Percentiles rank a stretch among this genome's conserved stretches.
These are phyloP conservation scores for Chrysaora quinquecirrha DNA, from an alignment of 30 jellyfish, hydroid and myxozoan genomes.

Conservation along the genomic window DNA sequence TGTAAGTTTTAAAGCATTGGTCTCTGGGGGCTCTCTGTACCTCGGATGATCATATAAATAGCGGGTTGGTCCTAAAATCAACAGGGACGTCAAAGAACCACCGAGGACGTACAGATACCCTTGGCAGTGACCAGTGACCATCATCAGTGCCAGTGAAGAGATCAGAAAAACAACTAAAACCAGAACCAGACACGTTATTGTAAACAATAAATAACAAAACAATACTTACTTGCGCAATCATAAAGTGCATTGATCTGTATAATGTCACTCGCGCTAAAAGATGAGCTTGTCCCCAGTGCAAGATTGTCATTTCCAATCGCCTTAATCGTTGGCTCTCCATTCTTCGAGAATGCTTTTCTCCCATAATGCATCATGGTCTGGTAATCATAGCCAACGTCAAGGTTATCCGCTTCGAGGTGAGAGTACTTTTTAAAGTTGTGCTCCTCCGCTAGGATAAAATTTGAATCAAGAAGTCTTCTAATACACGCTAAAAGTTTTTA, in stretches of 20 bases:
- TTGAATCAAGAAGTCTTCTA: too few species aligned
- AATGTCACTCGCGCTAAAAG: slow-evolving; percentile 48
- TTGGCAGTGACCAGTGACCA: too few species aligned
- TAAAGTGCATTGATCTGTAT: slow-evolving; percentile 61
- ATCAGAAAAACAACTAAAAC: too few species aligned
- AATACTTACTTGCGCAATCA: slow-evolving; percentile 67
- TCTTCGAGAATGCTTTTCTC: slow-evolving; percentile 62
- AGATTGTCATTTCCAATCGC: slow-evolving; percentile 37
- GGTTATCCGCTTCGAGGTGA: slow-evolving; percentile 30
- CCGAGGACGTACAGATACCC: too few species aligned
- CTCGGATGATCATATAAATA: too few species aligned
- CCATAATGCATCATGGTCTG: slow-evolving; percentile 75
- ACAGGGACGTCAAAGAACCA: too few species aligned
- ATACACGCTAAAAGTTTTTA: too few species aligned
- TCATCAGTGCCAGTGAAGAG: too few species aligned
- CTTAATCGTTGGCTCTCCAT: slow-evolving; percentile 67
- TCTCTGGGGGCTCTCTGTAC: too few species aligned
- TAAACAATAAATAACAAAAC: background rate
- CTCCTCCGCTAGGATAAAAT: slow-evolving; percentile 52
- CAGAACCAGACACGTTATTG: too few species aligned
- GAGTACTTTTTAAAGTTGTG: slow-evolving; percentile 63
- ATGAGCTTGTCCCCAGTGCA: slow-evolving; percentile 50
- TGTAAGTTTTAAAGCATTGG: too few species aligned
- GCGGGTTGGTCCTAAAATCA: too few species aligned
- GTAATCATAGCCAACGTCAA: slow-evolving; percentile 39